Conservation (phyloP, 1,140 invertebrate species). For the Atta texana region DNA sequence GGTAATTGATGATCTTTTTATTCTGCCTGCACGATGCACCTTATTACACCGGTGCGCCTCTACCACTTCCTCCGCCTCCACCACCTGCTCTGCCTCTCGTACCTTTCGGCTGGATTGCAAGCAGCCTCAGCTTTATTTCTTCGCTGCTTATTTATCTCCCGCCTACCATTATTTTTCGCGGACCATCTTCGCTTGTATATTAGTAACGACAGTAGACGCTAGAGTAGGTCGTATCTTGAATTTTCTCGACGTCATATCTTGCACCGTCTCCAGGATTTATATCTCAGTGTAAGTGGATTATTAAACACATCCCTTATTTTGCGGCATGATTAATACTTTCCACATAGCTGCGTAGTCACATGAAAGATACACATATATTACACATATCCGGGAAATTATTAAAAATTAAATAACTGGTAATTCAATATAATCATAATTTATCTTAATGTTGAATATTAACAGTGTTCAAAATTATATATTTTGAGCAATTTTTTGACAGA, state of each 20-base stretch:
- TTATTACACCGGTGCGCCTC: conserved; percentile 70
- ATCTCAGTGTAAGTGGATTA: conserved; percentile 65
- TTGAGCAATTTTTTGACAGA: not conserved
- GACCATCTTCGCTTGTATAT: conserved; percentile 63
- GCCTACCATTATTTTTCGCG: conserved; percentile 64
- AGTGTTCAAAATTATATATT: not conserved
- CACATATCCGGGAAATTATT: not conserved
- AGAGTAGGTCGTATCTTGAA: conserved; percentile 57
- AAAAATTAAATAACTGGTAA: not conserved
- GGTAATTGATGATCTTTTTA: conserved; percentile 84
- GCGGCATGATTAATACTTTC: conserved; percentile 50
- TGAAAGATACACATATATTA: not conserved
- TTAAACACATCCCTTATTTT: conserved; percentile 61
- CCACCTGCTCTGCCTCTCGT: not conserved
- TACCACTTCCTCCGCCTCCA: not conserved
- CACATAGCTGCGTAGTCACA: not conserved
- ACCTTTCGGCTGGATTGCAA: conserved; percentile 72
- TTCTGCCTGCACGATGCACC: conserved; percentile 77
- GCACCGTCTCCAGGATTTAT: conserved; percentile 66
- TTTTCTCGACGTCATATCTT: conserved; percentile 56
- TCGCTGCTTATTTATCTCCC: conserved; percentile 71
- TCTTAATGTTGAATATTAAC: not conserved
- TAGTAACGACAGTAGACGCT: conserved; percentile 54
- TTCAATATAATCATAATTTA: not conserved
- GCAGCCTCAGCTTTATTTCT: conserved; percentile 70